Base-by-base conservation (phyloP, 2,113 vertebrate species). In the Syngnathus scovelli region DNA sequence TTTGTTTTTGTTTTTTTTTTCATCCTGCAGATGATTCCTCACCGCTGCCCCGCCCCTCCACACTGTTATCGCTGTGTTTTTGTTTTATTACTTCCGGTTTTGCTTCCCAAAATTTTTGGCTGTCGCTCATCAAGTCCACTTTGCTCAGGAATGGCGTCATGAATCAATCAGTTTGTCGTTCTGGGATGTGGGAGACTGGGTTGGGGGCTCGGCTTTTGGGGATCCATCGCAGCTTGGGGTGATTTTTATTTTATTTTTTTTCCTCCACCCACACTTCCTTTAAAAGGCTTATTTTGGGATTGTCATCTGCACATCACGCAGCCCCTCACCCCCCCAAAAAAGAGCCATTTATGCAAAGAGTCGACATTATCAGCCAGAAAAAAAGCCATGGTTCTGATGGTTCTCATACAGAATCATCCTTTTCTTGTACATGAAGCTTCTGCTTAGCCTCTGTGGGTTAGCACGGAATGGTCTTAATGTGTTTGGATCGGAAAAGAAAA, bases 141-240 rank as follows among this genome's bases (percentile, higher is more conserved):
- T 83, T 82, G 81, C 85, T 90, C 86, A 88, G 87, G 88, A 90
- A 90, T 73, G 87, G 83, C 83, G 78, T 86, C 83, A 87, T 75
- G 84, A 88, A 83, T 81, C 85, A 74, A 83, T 76, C 81, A 81
- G 68, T 83, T 76, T 77, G 19, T 76, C 76, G 72, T 4, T 61
- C 48, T 9, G 68, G 3, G 21, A n/a, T 19, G 37, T 18, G 64
- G 51, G 41, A 54, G 52, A 23, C 21, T 49, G 60, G 5, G 83
- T 72, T 9, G 16, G 44, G 44, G 44, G 44, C 44, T 46, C 44
- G 15, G 15, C 44, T 48, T 48, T 48, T 48, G 44, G 44, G 44
- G 44, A 15, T 48, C 44, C 44, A 18, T 48, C 6, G 39, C 41
- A 36, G 15, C 37, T 62, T 1, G 60, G 49, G 64, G 48, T 61